A percentile compares a stretch with the other conserved stretches of the same genome.
phyloP scores from a whole-genome alignment of 2,888 invertebrate genomes.

The Podabrus alpinus region DNA sequence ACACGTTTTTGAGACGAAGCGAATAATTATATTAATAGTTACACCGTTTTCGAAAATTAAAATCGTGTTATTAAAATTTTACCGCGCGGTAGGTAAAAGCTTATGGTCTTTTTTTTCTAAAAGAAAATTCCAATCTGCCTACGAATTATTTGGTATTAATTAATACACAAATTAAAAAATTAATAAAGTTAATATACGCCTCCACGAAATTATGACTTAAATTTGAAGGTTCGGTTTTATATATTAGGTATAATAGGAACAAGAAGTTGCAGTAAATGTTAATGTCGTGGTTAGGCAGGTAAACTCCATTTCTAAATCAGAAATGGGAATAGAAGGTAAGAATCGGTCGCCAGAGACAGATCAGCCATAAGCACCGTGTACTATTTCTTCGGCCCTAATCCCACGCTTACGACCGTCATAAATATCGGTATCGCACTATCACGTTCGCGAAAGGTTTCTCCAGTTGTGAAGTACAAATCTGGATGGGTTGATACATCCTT shows the following conservation, averaged over 20 bases:
- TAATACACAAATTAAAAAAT: not conserved
- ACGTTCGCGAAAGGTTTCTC: slow-evolving; percentile 25
- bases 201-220: not conserved
- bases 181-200: not conserved
- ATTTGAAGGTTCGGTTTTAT: not conserved
- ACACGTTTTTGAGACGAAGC: not conserved
- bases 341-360: slow-evolving; percentile 40
- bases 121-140: not conserved
- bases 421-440: slow-evolving; percentile 39
- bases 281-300: slow-evolving; percentile 10
- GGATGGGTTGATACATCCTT: slow-evolving; percentile 13
- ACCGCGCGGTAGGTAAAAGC: not conserved
- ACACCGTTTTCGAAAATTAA: not conserved
- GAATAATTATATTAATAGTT: not conserved
- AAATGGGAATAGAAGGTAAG: slow-evolving; percentile 32
- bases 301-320: slow-evolving; percentile 29
- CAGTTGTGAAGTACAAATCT: slow-evolving; percentile 17
- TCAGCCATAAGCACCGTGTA: slow-evolving; percentile 39
- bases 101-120: not conserved
- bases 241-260: too few relatives aligned
- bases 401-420: slow-evolving; percentile 39
- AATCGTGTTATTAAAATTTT: not conserved
- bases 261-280: not conserved
- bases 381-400: slow-evolving; percentile 37
- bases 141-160: not conserved